Evolutionary conservation across 2,797 vertebrate species (phyloP).

Genomic region (Gallinago stenura): DNA sequence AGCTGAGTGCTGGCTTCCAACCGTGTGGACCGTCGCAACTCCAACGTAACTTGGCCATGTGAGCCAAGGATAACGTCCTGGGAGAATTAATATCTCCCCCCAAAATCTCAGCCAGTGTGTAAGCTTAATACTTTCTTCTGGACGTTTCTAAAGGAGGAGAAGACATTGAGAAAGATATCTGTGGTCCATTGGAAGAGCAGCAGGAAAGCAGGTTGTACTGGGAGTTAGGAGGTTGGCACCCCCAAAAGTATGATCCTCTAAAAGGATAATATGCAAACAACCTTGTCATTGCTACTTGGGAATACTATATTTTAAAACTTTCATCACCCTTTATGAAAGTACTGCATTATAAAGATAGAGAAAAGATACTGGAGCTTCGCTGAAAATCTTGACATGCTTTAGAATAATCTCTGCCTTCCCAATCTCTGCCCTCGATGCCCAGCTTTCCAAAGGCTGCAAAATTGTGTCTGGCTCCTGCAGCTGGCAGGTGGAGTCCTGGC

Average conservation of each 20-base stretch:
- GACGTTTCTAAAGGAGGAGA: not conserved
- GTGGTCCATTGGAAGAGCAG: not conserved
- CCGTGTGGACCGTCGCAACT: not conserved
- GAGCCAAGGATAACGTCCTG: not conserved
- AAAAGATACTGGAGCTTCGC: not conserved
- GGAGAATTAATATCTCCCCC: not conserved
- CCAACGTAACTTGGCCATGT: not conserved
- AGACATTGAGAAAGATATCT: not conserved
- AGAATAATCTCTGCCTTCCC: not conserved
- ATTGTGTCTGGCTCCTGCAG: not conserved
- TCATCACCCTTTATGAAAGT: not conserved
- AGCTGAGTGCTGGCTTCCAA: accelerated
- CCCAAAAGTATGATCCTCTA: not conserved
- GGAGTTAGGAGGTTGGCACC: not conserved
- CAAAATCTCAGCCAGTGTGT: not conserved
- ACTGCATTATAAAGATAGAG: not conserved
- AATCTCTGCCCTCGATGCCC: not conserved
- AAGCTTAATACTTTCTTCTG: not conserved
- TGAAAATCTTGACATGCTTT: not conserved
- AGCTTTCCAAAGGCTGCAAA: not conserved
- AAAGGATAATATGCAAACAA: not conserved
- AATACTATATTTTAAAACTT: not conserved
- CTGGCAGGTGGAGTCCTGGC: not conserved
- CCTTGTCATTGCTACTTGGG: not conserved
- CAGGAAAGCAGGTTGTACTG: not conserved